Percentiles rank a stretch among this genome's conserved stretches.
Conservation (phyloP, 2,113 vertebrate species). For the Semicossyphus pulcher region DNA sequence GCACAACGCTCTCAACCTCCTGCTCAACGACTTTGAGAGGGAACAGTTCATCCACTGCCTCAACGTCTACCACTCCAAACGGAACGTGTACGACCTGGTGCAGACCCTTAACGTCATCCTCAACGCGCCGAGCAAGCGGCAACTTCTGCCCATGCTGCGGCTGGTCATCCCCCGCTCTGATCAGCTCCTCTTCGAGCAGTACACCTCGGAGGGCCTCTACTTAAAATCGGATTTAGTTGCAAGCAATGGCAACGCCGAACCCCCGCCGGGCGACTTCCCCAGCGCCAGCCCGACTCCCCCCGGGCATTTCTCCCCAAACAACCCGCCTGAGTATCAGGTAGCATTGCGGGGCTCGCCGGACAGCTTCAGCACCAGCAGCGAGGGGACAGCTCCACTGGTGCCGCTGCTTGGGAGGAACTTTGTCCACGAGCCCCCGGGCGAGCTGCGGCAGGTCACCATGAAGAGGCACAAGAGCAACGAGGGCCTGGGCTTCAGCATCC, state of each 20-base stretch:
- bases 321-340: constrained; percentile 67
- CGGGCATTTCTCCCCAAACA: constrained; percentile 57
- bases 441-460: constrained; percentile 90
- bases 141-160: constrained; percentile 94
- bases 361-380: constrained; percentile 83
- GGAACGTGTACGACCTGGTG: constrained; percentile 97
- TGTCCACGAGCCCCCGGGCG: constrained; percentile 82
- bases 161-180: constrained; percentile 96
- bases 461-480: constrained; percentile 93
- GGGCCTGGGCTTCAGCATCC: constrained; percentile 97
- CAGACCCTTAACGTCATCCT: constrained; percentile 93
- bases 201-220: constrained; percentile 95
- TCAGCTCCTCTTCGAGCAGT: constrained; percentile 97
- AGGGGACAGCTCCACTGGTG: constrained; percentile 81
- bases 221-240: constrained; percentile 82
- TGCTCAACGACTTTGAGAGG: constrained; percentile 92
- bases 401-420: constrained; percentile 82
- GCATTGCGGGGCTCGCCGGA: constrained; percentile 77
- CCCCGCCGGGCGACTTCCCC: constrained; percentile 68
- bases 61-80: constrained; percentile 94
- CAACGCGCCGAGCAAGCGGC: constrained; percentile 91
- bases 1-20: constrained; percentile 92
- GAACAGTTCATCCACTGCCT: constrained; percentile 97
- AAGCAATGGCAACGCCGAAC: constrained; percentile 74
- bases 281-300: constrained; percentile 68